Base-by-base conservation (phyloP, 2,113 vertebrate genomes). In the Pedionomus torquatus region DNA sequence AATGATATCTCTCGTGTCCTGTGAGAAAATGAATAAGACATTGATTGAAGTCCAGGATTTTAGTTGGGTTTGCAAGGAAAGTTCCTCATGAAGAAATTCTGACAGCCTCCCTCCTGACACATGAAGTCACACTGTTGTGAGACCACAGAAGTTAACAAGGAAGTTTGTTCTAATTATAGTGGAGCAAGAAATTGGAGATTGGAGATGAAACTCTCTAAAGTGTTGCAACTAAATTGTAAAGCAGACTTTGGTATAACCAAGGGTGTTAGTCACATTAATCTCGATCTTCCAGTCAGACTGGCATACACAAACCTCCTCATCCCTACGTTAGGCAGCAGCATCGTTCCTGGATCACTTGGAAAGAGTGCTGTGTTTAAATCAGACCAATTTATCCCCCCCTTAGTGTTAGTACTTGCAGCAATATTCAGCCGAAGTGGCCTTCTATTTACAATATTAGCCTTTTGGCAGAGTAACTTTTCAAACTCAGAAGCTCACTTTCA, bases 121-220 rank as follows among this genome's bases (percentile, higher is more conserved):
- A 0, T 75, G 77, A 80, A 89, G 65, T 75, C 33, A 30, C 87
- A 71, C 69, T 95, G 61, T 68, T 92, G 76, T 92, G 86, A 86
- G 72, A 64, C 80, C 68, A 26, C n/a, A 87, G 92, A 96, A 84
- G 48, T 52, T 95, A 89, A 90, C 3, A 7, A 78, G 60, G 65
- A 91, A 90, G 54, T 92, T 92, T 75, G 39, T 81, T 92, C 77
- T 94, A 84, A 78, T 92, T 87, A 81, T 52, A 79, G 35, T 9
- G 9, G 43, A 93, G 52, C 14, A 88, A 87, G 83, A 70, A 46
- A 72, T 12, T 76, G 61, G 57, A 80, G 74, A 52, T 14, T 64
- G 77, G 77, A 60, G 54, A 46, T 0, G 1, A 64, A 89, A 64
- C 43, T 77, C 35, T 83, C 66, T 66, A 41, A 94, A 93, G 44